Evolutionary conservation across 2,888 invertebrate genomes (phyloP), one percentile per base, ranked within the genome.

Genomic region (Colostygia pectinataria): DNA sequence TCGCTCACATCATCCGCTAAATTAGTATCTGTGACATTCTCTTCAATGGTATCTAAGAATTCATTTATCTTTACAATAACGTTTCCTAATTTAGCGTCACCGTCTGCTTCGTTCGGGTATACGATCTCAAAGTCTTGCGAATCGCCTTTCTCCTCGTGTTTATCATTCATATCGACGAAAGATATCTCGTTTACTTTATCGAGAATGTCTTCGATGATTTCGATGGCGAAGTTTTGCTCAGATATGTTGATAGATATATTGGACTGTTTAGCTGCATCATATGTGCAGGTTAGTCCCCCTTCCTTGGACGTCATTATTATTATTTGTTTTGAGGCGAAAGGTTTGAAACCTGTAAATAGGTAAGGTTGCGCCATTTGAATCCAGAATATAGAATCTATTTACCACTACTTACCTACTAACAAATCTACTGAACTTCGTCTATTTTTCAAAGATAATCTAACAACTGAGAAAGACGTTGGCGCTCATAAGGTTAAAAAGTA

Each of bases 301-400:
- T 77, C 79, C 14, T 80, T 74, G 0, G 80, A 70, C 0, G 78
- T 66, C 74, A 77, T 74, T 55, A 84, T 74, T 43, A 77, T 74
- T 12, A 85, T 77, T 74, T 87, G 78, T 40, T 85, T 87, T 0
- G 82, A 80, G 0, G 84, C 81, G 55, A 87, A 88, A 0, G 87
- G 87, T 61, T 83, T 87, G 69, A 86, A 88, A 33, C 83, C 87
- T 86, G 74, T 25, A 4, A n/a, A 24, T n/a, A n/a, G n/a, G n/a
- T n/a, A n/a, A n/a, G n/a, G n/a, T n/a, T n/a, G n/a, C n/a, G n/a
- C n/a, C n/a, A n/a, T n/a, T n/a, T n/a, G n/a, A n/a, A n/a, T n/a
- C n/a, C n/a, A n/a, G n/a, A n/a, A n/a, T n/a, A n/a, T n/a, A n/a
- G n/a, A n/a, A n/a, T n/a, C n/a, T n/a, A n/a, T n/a, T n/a, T n/a